Percentiles rank a stretch among this genome's conserved stretches.
Evolutionary conservation across 1,140 invertebrate genomes (phyloP).

Genomic region (Drosophila erecta): DNA sequence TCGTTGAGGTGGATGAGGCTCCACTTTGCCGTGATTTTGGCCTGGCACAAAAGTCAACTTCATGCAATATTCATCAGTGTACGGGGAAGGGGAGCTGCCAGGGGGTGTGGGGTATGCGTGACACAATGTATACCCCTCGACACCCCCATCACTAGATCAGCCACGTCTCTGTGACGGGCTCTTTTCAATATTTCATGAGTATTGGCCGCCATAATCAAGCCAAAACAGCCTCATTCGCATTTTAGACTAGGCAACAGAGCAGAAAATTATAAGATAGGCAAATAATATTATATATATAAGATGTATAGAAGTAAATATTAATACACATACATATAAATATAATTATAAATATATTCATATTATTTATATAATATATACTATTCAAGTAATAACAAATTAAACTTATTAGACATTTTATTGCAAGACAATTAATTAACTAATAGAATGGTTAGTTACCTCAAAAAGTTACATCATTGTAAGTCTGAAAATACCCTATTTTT

Average conservation of each 20-base stretch:
- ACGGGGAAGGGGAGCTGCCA: neutral
- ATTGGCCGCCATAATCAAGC: conserved; percentile 75
- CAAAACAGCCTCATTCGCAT: conserved; percentile 47
- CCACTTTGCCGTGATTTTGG: conserved; percentile 70
- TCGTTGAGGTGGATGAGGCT: conserved; percentile 49
- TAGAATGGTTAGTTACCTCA: no score
- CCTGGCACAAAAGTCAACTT: conserved; percentile 77
- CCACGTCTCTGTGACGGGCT: conserved; percentile 49
- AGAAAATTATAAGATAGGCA: neutral
- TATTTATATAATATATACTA: no score
- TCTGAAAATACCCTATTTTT: no score
- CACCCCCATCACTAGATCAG: conserved; percentile 34
- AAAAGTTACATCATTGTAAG: no score
- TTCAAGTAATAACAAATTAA: no score
- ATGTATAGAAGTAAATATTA: no score
- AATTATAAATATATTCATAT: no score
- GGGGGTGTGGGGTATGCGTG: conserved; percentile 27
- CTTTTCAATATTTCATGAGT: conserved; percentile 80
- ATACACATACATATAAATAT: no score
- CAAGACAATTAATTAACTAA: no score
- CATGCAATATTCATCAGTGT: conserved; percentile 78
- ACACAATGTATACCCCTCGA: conserved; percentile 23
- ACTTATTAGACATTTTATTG: no score
- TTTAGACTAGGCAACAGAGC: conserved; percentile 58
- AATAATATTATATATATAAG: neutral